Evolutionary conservation across 2,888 invertebrate species (phyloP).

Genomic region (Synanthedon vespiformis): DNA sequence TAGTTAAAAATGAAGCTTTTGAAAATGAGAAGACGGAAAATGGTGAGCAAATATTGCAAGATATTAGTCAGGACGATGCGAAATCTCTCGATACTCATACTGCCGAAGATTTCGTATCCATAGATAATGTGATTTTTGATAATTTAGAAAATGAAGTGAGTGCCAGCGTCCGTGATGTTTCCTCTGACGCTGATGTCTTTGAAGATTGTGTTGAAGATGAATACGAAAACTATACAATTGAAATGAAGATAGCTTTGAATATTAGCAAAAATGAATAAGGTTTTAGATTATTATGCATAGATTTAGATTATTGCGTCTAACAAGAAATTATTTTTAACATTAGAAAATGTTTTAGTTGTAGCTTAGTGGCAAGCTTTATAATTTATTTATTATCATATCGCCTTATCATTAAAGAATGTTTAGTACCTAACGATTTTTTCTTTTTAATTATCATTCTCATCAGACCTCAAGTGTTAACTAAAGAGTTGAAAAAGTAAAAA

Average conservation of each 20-base stretch:
- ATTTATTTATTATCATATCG: too few relatives aligned
- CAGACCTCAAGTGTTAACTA: too few relatives aligned
- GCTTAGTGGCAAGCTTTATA: not conserved
- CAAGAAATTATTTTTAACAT: too few relatives aligned
- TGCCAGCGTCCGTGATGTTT: slow-evolving; percentile 1
- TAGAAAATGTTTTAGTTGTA: too few relatives aligned
- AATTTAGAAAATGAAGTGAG: not conserved
- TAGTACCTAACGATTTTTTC: too few relatives aligned
- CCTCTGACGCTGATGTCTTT: slow-evolving; percentile 31
- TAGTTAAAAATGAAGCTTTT: not conserved
- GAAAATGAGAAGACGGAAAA: not conserved
- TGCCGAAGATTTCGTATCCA: not conserved
- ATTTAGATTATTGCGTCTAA: too few relatives aligned
- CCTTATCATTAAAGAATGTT: too few relatives aligned
- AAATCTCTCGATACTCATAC: not conserved
- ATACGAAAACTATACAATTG: slow-evolving; percentile 45
- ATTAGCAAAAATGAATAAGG: slow-evolving; percentile 14
- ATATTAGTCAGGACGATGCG: not conserved
- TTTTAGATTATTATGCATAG: not conserved
- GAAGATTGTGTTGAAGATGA: slow-evolving; percentile 44
- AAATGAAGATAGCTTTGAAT: slow-evolving; percentile 54
- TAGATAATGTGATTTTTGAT: not conserved
- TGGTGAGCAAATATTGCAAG: not conserved
- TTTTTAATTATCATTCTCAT: too few relatives aligned
- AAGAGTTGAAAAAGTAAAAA: too few relatives aligned